Evolutionary conservation across 1,140 invertebrate genomes (phyloP), one percentile per base, ranked within the genome.

Genomic region (Zaprionus capensis): DNA sequence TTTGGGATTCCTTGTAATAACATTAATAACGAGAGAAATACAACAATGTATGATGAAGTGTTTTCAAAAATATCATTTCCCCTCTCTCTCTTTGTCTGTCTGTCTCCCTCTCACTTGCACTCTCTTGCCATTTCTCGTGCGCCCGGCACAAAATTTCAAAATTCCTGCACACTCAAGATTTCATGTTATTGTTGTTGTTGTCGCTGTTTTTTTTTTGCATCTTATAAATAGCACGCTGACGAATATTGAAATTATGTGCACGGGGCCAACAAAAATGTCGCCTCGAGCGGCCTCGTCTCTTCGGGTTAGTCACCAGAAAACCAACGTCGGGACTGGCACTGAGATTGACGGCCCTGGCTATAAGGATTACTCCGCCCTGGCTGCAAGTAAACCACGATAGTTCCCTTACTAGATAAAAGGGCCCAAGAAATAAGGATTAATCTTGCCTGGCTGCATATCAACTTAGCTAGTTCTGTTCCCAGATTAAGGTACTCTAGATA

Each of bases 241-340:
- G 85, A 90, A 90, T 90, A 90, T 91, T 91, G 79, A 90, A 90
- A 90, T 90, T 90, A 90, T 90, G 85, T 81, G 71, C 76, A 81
- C 85, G 85, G 85, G 85, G 85, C 85, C 81, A 84, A 90, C 84
- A 81, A 88, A 84, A 87, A 88, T 87, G 84, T 87, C 84, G 82
- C 84, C 81, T 81, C 85, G 31, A 34, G 81, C 71, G 76, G 69
- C 71, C 76, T 65, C 53, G 71, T 38, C 64, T 49, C 73, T 26
- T 12, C 22, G 59, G 59, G 38, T 62, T 62, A 62, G 59, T 62
- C 59, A 62, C 59, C 59, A 17, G 26, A 34, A n/a, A 11, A 41
- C 36, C 24, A 34, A 28, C 51, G 41, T 65, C 38, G 36, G 34
- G 17, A 3, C 22, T 26, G 64, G 36, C 26, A 46, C 64, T 41